These are phyloP conservation scores for Neosilurus mollespiculum DNA, from an alignment of 2,797 vertebrate genomes.

Conservation along the genomic window DNA sequence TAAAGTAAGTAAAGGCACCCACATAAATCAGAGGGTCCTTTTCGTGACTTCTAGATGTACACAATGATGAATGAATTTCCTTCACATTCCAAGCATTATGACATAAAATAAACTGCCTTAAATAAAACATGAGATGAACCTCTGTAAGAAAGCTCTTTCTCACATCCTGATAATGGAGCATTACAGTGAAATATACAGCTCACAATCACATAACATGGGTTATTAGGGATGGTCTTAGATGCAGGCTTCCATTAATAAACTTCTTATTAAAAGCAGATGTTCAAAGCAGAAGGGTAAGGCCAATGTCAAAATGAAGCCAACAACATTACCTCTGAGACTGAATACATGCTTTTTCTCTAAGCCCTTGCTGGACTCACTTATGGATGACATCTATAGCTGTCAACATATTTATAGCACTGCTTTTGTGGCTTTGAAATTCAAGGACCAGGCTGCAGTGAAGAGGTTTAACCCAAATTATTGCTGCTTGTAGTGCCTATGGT, in stretches of 20 bases:
- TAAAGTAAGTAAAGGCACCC: not conserved
- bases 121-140: not conserved
- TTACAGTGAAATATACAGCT: not conserved
- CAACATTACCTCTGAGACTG: not conserved
- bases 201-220: not conserved
- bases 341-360: constrained; percentile 1
- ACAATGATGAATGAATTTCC: not conserved
- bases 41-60: not conserved
- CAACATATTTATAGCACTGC: constrained; percentile 24
- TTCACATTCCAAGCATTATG: no score
- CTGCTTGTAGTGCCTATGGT: not conserved
- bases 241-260: constrained; percentile 14
- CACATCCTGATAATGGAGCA: no score
- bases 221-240: not conserved
- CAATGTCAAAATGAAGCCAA: constrained; percentile 19
- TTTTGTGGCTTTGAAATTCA: constrained; percentile 14
- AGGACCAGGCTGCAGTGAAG: not conserved
- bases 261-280: constrained; percentile 36
- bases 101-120: not conserved
- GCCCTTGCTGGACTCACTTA: constrained; percentile 31
- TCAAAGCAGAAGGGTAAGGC: not conserved
- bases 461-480: not conserved
- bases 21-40: not conserved
- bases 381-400: constrained; percentile 13
- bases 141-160: not conserved